Conservation (phyloP, 2,888 invertebrate genomes). For the Onthophagus sagittarius region DNA sequence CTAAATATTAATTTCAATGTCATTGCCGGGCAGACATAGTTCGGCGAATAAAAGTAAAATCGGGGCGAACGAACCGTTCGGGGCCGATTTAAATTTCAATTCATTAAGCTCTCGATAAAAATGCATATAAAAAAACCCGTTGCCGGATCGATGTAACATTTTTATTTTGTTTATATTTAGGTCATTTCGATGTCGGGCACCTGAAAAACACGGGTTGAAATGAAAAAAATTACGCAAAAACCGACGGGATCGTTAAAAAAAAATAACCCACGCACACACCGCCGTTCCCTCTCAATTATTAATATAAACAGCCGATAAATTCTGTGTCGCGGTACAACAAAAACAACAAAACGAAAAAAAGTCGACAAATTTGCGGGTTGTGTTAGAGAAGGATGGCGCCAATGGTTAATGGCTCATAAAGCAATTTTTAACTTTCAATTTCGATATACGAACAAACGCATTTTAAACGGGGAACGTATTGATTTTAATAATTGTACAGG, state of each 20-base stretch:
- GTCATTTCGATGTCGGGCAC: neutral
- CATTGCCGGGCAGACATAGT: neutral
- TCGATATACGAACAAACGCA: constrained; percentile 6
- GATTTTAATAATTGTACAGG: constrained; percentile 9
- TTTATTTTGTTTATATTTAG: constrained; percentile 13
- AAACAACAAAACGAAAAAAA: neutral
- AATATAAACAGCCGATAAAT: constrained; percentile 13
- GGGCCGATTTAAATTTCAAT: constrained; percentile 7
- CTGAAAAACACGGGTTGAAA: constrained; percentile 5
- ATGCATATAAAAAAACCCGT: constrained; percentile 11
- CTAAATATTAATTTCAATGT: neutral
- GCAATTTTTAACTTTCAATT: constrained; percentile 12
- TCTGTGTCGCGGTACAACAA: neutral
- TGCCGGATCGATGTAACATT: constrained; percentile 3
- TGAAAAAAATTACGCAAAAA: constrained; percentile 1
- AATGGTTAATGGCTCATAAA: constrained; percentile 11
- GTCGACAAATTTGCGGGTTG: constrained; percentile 5
- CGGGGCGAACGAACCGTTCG: neutral
- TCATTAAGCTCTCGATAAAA: constrained; percentile 10
- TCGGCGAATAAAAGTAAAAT: constrained; percentile 7
- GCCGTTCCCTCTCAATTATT: constrained; percentile 7
- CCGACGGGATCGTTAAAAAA: constrained; percentile 8
- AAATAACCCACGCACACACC: neutral
- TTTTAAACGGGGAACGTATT: constrained; percentile 7
- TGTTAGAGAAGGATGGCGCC: neutral